Percentiles rank a stretch among this genome's conserved stretches.
Evolutionary conservation across 2,888 invertebrate genomes (phyloP).

Genomic region (Caenorhabditis becei): DNA sequence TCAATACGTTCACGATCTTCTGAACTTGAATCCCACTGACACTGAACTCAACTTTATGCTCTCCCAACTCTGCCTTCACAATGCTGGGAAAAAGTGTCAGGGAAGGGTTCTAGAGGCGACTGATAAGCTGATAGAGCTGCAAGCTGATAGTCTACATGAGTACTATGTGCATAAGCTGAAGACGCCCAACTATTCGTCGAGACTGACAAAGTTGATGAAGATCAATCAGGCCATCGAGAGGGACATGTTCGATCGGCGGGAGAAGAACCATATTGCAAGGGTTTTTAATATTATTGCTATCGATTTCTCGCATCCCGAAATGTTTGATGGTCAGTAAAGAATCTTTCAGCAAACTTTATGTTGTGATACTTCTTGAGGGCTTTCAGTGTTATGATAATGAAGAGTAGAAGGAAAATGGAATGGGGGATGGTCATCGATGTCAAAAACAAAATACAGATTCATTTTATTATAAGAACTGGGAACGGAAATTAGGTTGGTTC

Average conservation of each 20-base stretch:
- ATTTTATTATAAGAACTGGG: too few relatives aligned
- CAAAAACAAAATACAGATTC: too few relatives aligned
- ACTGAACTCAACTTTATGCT: slow-evolving; percentile 63
- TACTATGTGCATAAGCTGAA: slow-evolving; percentile 53
- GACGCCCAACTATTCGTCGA: slow-evolving; percentile 56
- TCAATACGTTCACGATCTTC: slow-evolving; percentile 6
- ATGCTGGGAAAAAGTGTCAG: slow-evolving; percentile 42
- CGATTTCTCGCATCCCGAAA: slow-evolving; percentile 55
- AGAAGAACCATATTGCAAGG: slow-evolving; percentile 10
- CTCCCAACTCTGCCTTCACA: slow-evolving; percentile 46
- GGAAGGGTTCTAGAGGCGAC: slow-evolving; percentile 21
- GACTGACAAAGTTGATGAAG: slow-evolving; percentile 62
- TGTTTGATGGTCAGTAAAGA: slow-evolving; percentile 34
- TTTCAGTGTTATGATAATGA: too few relatives aligned
- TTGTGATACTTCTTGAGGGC: too few relatives aligned
- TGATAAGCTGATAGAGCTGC: slow-evolving; percentile 33
- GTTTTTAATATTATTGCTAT: slow-evolving; percentile 65
- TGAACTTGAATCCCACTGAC: slow-evolving; percentile 39
- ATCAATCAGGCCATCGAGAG: slow-evolving; percentile 61
- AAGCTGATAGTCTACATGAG: slow-evolving; percentile 56
- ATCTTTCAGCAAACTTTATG: too few relatives aligned
- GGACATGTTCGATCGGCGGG: slow-evolving; percentile 3
- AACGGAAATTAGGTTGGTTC: too few relatives aligned
- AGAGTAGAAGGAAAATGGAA: too few relatives aligned
- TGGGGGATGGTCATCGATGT: too few relatives aligned